These are phyloP conservation scores for Drosophila funebris DNA, from an alignment of 1,140 invertebrate species.

Conservation along the genomic window DNA sequence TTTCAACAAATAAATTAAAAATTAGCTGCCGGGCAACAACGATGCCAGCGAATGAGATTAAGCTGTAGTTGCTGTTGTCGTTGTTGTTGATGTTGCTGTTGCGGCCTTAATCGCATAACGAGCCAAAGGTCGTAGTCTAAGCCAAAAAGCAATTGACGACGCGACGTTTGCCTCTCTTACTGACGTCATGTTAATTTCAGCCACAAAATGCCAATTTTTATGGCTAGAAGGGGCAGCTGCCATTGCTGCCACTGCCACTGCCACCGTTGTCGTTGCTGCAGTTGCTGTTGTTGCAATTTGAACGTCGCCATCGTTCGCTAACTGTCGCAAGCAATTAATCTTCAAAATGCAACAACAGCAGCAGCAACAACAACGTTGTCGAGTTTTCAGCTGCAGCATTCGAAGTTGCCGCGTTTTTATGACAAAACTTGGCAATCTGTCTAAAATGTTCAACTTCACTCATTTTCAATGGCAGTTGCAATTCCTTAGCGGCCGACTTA, in stretches of 20 bases:
- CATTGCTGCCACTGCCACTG: conserved; percentile 3
- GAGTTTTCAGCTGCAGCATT: conserved; percentile 23
- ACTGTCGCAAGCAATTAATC: conserved; percentile 83
- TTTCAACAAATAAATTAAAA: conserved; percentile 67
- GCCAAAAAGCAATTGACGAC: conserved; percentile 38
- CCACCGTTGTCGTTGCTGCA: conserved; percentile 31
- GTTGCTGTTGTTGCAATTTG: conserved; percentile 38
- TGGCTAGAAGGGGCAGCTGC: conserved; percentile 59
- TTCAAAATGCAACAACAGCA: conserved; percentile 68
- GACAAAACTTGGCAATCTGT: conserved; percentile 81
- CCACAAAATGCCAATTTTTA: conserved; percentile 68
- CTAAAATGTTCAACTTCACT: conserved; percentile 73
- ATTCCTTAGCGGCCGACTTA: conserved; percentile 63
- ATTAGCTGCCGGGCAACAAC: conserved; percentile 34
- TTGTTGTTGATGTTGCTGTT: conserved; percentile 21
- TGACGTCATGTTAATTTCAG: conserved; percentile 52
- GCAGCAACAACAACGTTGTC: conserved; percentile 30
- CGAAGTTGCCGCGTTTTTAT: conserved; percentile 38
- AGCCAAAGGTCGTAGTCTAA: conserved; percentile 42
- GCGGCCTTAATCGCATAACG: conserved; percentile 41
- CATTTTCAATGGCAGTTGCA: conserved; percentile 73
- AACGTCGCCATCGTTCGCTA: conserved; percentile 51
- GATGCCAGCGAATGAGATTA: conserved; percentile 51
- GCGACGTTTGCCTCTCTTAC: neutral
- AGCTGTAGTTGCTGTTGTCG: conserved; percentile 49